Evolutionary conservation across 2,113 vertebrate genomes (phyloP).

Genomic region (Tetrax tetrax): DNA sequence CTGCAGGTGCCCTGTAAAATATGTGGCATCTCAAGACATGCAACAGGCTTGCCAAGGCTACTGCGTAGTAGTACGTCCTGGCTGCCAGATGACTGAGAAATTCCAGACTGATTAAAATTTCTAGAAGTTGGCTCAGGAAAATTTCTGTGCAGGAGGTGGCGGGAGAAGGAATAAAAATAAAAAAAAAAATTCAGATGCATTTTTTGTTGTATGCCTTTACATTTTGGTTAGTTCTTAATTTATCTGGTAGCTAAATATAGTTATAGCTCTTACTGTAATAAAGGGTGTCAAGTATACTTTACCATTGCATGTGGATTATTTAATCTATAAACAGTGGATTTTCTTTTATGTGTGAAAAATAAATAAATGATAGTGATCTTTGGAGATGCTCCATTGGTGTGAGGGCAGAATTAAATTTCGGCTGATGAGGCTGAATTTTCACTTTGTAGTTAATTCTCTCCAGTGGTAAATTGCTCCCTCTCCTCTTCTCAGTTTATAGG

Average conservation of each 20-base stretch:
- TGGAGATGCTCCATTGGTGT: rapidly evolving
- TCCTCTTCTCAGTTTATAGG: background rate
- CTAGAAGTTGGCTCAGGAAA: background rate
- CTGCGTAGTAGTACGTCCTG: background rate
- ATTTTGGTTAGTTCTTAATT: background rate
- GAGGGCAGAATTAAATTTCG: background rate
- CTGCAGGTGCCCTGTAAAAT: background rate
- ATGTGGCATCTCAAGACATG: background rate
- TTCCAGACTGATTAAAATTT: background rate
- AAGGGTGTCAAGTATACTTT: background rate
- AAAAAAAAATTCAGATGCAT: background rate
- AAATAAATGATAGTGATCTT: background rate
- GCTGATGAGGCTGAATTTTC: background rate
- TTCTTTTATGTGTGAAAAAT: background rate
- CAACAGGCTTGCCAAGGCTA: background rate
- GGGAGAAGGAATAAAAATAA: rapidly evolving
- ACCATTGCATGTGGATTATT: background rate
- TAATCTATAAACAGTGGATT: background rate
- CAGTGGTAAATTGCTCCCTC: background rate
- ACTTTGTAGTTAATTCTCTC: background rate
- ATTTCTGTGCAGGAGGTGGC: background rate
- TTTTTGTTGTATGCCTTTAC: background rate
- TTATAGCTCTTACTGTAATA: background rate
- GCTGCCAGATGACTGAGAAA: background rate
- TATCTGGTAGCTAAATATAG: background rate